Evolutionary conservation across 2,888 invertebrate genomes (phyloP).

Genomic region (Nemotelus pantherinus): DNA sequence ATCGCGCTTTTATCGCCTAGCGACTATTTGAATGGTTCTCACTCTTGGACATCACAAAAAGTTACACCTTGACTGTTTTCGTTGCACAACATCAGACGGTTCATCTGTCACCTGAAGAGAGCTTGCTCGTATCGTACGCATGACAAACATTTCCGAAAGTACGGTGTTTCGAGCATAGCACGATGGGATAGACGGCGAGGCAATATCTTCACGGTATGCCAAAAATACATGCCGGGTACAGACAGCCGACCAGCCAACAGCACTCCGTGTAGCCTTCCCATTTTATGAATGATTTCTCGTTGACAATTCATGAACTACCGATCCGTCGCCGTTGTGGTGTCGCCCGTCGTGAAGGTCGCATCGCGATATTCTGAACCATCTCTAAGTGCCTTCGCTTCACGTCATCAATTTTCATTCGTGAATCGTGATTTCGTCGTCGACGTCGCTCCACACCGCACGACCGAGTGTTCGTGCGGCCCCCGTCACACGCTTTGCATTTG

Average conservation of each 20-base stretch:
- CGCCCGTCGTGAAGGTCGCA: constrained; percentile 34
- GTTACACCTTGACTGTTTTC: neutral
- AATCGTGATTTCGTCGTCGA: neutral
- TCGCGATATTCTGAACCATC: neutral
- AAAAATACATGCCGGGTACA: too few relatives aligned
- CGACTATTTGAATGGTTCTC: too few relatives aligned
- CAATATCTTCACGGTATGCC: too few relatives aligned
- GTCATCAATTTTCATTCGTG: constrained; percentile 13
- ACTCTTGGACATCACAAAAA: too few relatives aligned
- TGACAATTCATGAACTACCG: constrained; percentile 12
- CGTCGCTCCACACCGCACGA: neutral
- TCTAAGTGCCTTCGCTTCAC: neutral
- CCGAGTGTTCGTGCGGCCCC: neutral
- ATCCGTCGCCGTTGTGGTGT: neutral
- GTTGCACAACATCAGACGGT: neutral
- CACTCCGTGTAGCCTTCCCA: neutral
- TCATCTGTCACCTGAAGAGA: neutral
- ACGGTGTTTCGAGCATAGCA: too few relatives aligned
- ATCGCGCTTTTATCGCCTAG: too few relatives aligned
- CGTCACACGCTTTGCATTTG: neutral
- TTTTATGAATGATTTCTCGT: constrained; percentile 32
- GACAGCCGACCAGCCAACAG: neutral
- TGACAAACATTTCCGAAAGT: neutral
- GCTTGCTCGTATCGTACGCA: neutral
- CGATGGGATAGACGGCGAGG: too few relatives aligned